Base-by-base conservation (phyloP, 2,888 invertebrate genomes). In the Cecidostiba fungosa region DNA sequence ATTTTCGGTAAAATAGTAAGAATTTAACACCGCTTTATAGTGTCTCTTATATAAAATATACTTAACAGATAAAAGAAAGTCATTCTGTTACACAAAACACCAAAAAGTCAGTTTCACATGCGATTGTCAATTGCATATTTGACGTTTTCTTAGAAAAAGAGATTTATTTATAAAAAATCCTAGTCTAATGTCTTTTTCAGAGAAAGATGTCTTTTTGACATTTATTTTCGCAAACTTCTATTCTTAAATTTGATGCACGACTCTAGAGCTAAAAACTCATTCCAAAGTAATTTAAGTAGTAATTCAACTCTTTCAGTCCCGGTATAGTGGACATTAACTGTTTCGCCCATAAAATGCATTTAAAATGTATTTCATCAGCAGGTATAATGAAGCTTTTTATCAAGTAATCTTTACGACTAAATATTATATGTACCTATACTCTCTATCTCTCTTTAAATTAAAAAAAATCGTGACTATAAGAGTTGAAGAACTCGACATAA, bases 41-140 rank as follows among this genome's bases (percentile, higher is more conserved):
- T 19, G 26, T 78, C 39, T 47, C 19, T 69, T n/a, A 32, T 50
- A 47, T 19, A 43, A 54, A 54, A n/a, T n/a, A 66, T 70, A 43
- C 50, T 79, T 79, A 79, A 77, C 32, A 19, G n/a, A 73, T 80
- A 29, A 43, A 62, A 62, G 8, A 54, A 77, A 50, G 36, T 66
- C 36, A 26, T 14, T 66, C 66, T 4, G 8, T 77, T 66, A 19
- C 26, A 77, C 23, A 43, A 29, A 66, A 66, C 26, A 66, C 62
- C 62, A 66, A 3, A 66, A 66, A n/a, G 29, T 66, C 26, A 14
- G 5, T 12, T 66, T 66, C 14, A 14, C 3, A 29, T 14, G 66
- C 26, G 62, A 62, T 14, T 62, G 26, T 26, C 8, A 62, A 26
- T 19, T 26, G 26, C 14, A 62, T 62, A 62, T 3, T 26, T 62